Percentiles rank a stretch among this genome's conserved stretches.
phyloP scores from a whole-genome alignment of 2,888 invertebrate species.

The Melieria crassipennis region DNA sequence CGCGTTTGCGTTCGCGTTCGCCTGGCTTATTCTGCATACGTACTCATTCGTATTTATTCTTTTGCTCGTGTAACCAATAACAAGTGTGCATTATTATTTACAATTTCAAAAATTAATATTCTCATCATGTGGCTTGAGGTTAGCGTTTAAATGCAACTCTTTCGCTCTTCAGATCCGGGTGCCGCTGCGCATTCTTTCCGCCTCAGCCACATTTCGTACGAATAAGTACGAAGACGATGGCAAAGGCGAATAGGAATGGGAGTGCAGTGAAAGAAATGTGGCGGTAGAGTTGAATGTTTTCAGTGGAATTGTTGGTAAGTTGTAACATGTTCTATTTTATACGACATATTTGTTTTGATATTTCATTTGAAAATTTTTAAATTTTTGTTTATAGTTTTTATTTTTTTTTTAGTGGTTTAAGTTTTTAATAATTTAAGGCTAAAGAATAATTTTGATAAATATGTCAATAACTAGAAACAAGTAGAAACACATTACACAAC shows the following conservation, averaged over 20 bases:
- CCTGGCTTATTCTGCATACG: too few species aligned
- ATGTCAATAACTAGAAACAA: neutral
- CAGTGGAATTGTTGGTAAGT: too few species aligned
- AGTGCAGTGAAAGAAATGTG: too few species aligned
- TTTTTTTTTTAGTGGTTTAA: neutral
- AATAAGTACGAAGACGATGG: constrained; percentile 6
- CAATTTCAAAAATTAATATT: constrained; percentile 31
- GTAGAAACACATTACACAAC: neutral
- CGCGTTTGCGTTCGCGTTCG: neutral
- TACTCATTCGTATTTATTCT: too few species aligned
- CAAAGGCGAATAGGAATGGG: neutral
- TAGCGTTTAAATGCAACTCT: constrained; percentile 23
- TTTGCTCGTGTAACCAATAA: constrained; percentile 12
- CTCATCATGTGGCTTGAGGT: constrained; percentile 26
- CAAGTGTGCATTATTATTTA: constrained; percentile 25
- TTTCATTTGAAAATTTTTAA: too few species aligned
- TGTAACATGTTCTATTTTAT: too few species aligned
- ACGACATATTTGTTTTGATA: too few species aligned
- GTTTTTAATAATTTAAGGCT: neutral
- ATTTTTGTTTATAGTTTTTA: neutral
- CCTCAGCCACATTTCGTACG: constrained; percentile 8
- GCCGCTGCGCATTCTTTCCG: constrained; percentile 11
- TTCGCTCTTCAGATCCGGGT: constrained; percentile 6
- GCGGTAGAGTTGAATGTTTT: too few species aligned
- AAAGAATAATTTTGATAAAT: neutral